Evolutionary conservation across 2,888 invertebrate genomes (phyloP).

Genomic region (Mycalesis mineus): DNA sequence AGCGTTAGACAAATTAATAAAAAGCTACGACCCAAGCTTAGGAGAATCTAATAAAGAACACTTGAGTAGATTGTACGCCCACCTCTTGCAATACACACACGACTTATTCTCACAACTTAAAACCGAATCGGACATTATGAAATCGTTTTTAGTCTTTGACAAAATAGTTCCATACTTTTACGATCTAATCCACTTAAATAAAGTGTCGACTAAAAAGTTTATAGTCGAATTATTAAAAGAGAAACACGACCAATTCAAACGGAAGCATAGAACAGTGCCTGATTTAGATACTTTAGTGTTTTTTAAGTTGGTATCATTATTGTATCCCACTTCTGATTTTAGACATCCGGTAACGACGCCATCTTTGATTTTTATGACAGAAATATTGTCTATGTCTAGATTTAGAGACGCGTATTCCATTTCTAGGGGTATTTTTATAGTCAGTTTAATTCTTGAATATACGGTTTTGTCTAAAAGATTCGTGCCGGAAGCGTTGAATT

Average conservation of each 20-base stretch:
- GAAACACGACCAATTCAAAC: constrained; percentile 82
- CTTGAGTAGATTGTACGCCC: constrained; percentile 84
- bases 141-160: constrained; percentile 79
- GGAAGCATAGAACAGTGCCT: constrained; percentile 79
- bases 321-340: constrained; percentile 95
- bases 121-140: constrained; percentile 60
- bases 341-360: constrained; percentile 93
- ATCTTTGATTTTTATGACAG: constrained; percentile 87
- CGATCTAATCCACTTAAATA: constrained; percentile 85
- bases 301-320: constrained; percentile 86
- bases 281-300: constrained; percentile 85
- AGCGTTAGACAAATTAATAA: constrained; percentile 89
- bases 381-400: constrained; percentile 83
- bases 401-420: constrained; percentile 83
- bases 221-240: constrained; percentile 84
- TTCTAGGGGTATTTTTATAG: constrained; percentile 86
- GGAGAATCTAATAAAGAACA: constrained; percentile 87
- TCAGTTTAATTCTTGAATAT: constrained; percentile 87
- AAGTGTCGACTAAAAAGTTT: constrained; percentile 81
- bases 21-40: constrained; percentile 91
- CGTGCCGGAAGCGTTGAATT: constrained; percentile 88
- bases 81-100: constrained; percentile 87
- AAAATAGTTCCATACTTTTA: constrained; percentile 78
- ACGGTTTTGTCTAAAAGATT: constrained; percentile 87
- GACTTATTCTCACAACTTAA: constrained; percentile 75